Conservation (phyloP, 2,113 vertebrate genomes). For the Rhabdornis inornatus region DNA sequence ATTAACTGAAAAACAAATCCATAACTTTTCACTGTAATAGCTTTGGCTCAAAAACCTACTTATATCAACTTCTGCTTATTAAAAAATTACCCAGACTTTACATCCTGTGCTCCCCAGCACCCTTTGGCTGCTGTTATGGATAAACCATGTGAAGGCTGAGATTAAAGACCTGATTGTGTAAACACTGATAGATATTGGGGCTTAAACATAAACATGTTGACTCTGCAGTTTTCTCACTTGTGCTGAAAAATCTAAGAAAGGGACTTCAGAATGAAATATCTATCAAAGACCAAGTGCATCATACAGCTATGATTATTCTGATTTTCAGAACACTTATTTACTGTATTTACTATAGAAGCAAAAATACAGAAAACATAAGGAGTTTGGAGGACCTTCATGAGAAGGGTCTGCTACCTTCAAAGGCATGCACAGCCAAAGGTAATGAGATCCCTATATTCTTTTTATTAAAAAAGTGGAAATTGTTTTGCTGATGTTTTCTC, state of each 20-base stretch:
- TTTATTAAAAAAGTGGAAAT: slow-evolving; percentile 2
- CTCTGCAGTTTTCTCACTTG: background rate
- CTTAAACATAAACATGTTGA: background rate
- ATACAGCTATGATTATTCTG: background rate
- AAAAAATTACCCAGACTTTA: background rate
- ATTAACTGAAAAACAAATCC: background rate
- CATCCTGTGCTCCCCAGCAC: background rate
- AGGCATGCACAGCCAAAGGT: background rate
- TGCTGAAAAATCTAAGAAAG: background rate
- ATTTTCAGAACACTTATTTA: background rate
- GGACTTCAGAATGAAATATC: background rate
- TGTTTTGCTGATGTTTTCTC: slow-evolving; percentile 69
- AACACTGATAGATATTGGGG: background rate
- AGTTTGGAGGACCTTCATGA: background rate
- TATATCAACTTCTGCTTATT: background rate
- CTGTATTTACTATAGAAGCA: background rate
- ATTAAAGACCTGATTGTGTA: background rate
- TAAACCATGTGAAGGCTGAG: background rate
- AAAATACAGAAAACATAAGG: background rate
- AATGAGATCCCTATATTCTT: background rate
- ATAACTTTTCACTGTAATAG: background rate
- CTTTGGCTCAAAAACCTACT: background rate
- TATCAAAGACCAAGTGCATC: background rate
- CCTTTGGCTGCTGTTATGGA: background rate
- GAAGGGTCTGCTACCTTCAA: background rate